Base-by-base conservation (phyloP, 2,797 vertebrate genomes). In the Rhadinocentrus ornatus region DNA sequence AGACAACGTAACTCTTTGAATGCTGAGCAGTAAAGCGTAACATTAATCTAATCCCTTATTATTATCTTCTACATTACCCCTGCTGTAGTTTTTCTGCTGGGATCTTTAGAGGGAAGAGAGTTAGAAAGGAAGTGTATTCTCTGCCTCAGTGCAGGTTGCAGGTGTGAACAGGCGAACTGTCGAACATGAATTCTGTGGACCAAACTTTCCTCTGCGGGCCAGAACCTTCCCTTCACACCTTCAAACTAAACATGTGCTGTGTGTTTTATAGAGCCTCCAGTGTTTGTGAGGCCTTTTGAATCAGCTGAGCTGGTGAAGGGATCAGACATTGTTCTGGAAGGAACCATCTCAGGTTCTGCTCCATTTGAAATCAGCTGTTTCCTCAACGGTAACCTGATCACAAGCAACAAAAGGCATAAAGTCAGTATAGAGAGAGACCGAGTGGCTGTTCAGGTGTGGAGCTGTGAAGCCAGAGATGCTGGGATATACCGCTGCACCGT, bases 291-390 rank as follows among this genome's bases (percentile, higher is more conserved):
- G 85, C 89, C 94, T 32, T 95, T 99, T 86, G 95, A 96, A 73
- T 93, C 96, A 20, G 92, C 94, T 67, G 96, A 97, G 90, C 91
- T 96, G 37, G 77, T 97, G 82, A 96, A 94, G 80, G 96, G 97
- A 62, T 94, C 95, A 4, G 94, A 96, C 72, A 90, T 98, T 80
- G 80, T 93, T 80, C 84, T 98, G 88, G 94, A 96, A 80, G 97
- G 95, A 22, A 93, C 94, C 11, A 73, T 98, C 71, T 92, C 95
- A 79, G 98, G 97, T 84, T 96, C 96, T 0, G 83, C 93, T 86
- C 97, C 97, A 0, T 97, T 97, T 93, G 96, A 98, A 85, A 93
- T 98, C 46, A 95, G 89, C 50, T 98, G 96, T 93, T 94, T 95
- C 84, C 95, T 96, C 57, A 87, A 91, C 29, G 85, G 86, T 4